Evolutionary conservation across 1,140 invertebrate genomes (phyloP).

Genomic region (Pristionchus pacificus): DNA sequence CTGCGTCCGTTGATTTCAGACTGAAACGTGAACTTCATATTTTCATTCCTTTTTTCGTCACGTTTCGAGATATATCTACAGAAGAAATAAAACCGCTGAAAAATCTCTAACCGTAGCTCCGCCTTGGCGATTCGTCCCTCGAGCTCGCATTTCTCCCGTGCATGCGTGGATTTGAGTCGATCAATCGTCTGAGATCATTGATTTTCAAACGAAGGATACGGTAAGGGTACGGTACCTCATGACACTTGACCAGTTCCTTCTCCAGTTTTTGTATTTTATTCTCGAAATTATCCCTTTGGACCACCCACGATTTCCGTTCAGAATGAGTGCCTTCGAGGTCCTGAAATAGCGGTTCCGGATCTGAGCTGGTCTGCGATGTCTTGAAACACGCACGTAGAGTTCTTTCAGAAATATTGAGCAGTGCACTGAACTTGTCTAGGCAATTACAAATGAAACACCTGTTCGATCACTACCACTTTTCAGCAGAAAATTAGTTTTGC

Average conservation of each 20-base stretch:
- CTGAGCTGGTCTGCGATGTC: no score
- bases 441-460: no score
- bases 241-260: conserved; percentile 4
- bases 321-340: conserved; percentile 21
- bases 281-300: conserved; percentile 14
- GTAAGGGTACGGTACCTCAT: conserved; percentile 4
- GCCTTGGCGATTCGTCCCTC: conserved; percentile 8
- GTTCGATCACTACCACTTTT: no score
- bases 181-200: neutral
- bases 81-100: neutral
- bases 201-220: neutral
- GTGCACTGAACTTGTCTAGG: no score
- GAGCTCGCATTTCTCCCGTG: conserved; percentile 11
- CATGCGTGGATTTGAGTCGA: conserved; percentile 10
- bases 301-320: conserved; percentile 12
- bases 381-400: no score
- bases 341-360: conserved; percentile 18
- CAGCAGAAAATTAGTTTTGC: conserved; percentile 28
- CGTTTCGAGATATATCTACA: no score
- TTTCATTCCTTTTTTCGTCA: no score
- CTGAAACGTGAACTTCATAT: no score
- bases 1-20: no score
- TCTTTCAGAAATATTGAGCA: no score
- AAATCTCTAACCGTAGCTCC: neutral
- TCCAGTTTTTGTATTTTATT: conserved; percentile 23